Evolutionary conservation across 2,797 vertebrate species (phyloP).

Genomic region (Syngnathus rostellatus): DNA sequence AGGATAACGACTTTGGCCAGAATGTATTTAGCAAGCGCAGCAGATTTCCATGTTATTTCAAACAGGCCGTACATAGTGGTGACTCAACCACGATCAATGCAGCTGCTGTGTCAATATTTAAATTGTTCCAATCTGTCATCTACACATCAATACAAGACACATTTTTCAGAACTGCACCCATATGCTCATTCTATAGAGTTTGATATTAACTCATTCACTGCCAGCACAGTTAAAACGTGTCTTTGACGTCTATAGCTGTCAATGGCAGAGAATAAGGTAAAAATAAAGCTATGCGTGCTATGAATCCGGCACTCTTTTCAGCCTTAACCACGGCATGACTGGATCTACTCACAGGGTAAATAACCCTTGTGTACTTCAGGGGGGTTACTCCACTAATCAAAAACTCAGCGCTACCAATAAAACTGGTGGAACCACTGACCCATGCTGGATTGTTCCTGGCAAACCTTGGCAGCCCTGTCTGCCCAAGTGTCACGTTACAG

Average conservation of each 20-base stretch:
- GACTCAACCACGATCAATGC: conserved; percentile 61
- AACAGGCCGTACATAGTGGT: conserved; percentile 43
- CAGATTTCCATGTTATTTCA: conserved; percentile 50
- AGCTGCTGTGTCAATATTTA: conserved; percentile 48
- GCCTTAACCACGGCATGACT: neutral
- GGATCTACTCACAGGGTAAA: neutral
- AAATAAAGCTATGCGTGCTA: neutral
- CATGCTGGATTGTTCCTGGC: conserved; percentile 17
- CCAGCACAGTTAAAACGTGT: no score
- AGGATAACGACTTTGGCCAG: conserved; percentile 53
- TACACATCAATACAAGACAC: conserved; percentile 28
- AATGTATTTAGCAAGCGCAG: conserved; percentile 52
- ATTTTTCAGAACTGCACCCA: conserved; percentile 9
- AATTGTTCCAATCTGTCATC: conserved; percentile 21
- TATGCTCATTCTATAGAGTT: no score
- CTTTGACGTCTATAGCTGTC: no score
- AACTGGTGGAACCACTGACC: conserved; percentile 24
- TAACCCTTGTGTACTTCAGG: neutral
- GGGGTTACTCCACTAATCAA: neutral
- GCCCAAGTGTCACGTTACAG: conserved; percentile 26
- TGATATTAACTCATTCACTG: no score
- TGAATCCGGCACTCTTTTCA: neutral
- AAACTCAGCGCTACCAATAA: neutral
- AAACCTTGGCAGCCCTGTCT: conserved; percentile 33
- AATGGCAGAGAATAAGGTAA: no score